Conservation (phyloP, 2,797 vertebrate species). For the Vespertilio murinus region DNA sequence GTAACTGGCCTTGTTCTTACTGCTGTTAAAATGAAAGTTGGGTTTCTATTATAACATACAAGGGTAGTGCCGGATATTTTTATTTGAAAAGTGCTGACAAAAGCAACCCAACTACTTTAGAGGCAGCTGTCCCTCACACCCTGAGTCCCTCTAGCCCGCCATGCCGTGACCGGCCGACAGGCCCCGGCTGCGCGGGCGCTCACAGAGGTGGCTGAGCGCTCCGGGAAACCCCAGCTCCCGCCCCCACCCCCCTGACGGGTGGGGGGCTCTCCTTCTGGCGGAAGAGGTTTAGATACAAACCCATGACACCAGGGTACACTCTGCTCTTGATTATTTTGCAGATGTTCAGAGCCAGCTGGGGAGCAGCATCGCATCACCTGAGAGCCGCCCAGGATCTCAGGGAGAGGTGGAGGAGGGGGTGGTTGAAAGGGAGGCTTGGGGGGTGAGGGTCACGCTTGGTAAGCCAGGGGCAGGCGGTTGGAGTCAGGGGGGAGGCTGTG, state of each 20-base stretch:
- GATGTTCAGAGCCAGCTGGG: background rate
- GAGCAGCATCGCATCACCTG: background rate
- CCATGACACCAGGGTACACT: background rate
- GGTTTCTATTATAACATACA: background rate
- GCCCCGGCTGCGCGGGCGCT: background rate
- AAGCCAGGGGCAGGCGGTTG: too few relatives aligned
- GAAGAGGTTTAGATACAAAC: background rate
- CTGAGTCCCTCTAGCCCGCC: background rate
- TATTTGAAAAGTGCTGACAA: background rate
- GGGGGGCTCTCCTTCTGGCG: background rate
- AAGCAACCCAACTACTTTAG: slow-evolving; percentile 12
- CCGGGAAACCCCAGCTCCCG: background rate
- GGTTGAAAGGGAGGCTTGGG: background rate
- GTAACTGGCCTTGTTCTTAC: background rate
- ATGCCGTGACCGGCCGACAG: background rate
- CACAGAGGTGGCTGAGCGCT: background rate
- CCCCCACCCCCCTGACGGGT: too few relatives aligned
- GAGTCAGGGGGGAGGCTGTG: too few relatives aligned
- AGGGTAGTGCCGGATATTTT: background rate
- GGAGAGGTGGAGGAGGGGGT: background rate
- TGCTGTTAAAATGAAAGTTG: background rate
- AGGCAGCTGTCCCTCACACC: background rate
- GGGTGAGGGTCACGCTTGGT: too few relatives aligned
- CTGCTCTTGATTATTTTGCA: background rate
- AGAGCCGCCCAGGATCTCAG: background rate